Conservation (phyloP, 2,113 vertebrate species). For the Oreochromis aureus region DNA sequence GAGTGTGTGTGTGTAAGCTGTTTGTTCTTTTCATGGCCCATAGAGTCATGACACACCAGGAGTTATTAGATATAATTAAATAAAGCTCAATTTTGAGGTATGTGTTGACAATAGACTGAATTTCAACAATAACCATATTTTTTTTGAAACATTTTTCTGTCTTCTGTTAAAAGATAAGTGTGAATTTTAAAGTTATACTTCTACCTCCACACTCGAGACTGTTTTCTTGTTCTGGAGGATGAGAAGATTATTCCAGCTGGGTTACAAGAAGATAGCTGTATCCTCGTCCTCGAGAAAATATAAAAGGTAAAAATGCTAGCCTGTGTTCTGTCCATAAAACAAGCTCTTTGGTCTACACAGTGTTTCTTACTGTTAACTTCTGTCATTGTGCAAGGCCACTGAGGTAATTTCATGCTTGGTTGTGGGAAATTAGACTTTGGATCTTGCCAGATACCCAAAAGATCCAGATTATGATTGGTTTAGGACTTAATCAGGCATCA, state of each 20-base stretch:
- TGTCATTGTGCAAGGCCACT: neutral
- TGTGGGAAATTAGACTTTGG: neutral
- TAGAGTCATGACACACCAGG: neutral
- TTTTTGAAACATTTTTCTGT: accelerated
- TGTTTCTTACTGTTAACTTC: neutral
- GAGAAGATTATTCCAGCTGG: neutral
- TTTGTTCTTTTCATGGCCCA: neutral
- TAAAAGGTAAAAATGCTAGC: neutral
- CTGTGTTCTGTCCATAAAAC: neutral
- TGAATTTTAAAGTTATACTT: neutral
- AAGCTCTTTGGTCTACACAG: neutral
- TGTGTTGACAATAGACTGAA: neutral
- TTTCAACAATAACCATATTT: neutral
- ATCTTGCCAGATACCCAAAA: neutral
- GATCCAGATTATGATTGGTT: neutral
- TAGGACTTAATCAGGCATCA: neutral
- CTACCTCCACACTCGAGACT: neutral
- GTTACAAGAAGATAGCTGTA: neutral
- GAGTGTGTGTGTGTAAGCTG: accelerated
- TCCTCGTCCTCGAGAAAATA: neutral
- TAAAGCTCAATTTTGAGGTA: neutral
- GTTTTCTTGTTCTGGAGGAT: neutral
- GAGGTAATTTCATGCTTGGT: neutral
- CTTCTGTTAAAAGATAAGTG: neutral
- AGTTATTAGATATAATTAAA: neutral